Evolutionary conservation across 1,140 invertebrate species (phyloP).

Genomic region (Trichonephila clavata): DNA sequence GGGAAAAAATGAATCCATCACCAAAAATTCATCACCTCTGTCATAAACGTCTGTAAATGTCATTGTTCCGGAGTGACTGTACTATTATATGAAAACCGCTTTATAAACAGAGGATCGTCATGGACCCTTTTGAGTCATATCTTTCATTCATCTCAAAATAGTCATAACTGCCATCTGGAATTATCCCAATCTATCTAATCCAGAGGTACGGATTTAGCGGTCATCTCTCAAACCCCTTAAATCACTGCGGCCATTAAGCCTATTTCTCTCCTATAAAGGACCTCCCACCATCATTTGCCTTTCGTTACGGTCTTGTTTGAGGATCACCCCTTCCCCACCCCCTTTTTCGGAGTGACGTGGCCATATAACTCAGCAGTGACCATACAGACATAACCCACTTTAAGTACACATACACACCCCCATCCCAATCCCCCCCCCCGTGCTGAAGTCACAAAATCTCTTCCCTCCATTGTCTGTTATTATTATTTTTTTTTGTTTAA

Average conservation of each 20-base stretch:
- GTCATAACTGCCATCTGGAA: background rate
- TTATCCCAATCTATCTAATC: background rate
- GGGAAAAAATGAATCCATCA: too few relatives aligned
- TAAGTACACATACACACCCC: constrained; percentile 41
- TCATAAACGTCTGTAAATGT: too few relatives aligned
- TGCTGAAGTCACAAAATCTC: constrained; percentile 23
- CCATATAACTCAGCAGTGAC: constrained; percentile 67
- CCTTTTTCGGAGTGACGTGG: background rate
- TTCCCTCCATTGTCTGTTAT: constrained; percentile 23
- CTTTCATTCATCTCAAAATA: constrained; percentile 6
- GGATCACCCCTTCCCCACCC: background rate
- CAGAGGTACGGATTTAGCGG: constrained; percentile 9
- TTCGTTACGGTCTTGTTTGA: constrained; percentile 35
- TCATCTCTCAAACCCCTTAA: constrained; percentile 52
- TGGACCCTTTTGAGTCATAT: background rate
- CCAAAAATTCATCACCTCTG: too few relatives aligned
- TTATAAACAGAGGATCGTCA: background rate
- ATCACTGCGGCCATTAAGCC: constrained; percentile 60
- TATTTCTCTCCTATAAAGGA: constrained; percentile 43
- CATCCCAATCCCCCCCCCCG: background rate
- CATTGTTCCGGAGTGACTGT: too few relatives aligned
- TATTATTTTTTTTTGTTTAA: constrained; percentile 53
- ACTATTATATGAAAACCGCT: background rate
- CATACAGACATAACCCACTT: background rate
- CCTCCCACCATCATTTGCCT: constrained; percentile 36